Percentiles rank a stretch among this genome's conserved stretches.
Conservation (phyloP, 2,888 invertebrate genomes). For the Dynastes maya region DNA sequence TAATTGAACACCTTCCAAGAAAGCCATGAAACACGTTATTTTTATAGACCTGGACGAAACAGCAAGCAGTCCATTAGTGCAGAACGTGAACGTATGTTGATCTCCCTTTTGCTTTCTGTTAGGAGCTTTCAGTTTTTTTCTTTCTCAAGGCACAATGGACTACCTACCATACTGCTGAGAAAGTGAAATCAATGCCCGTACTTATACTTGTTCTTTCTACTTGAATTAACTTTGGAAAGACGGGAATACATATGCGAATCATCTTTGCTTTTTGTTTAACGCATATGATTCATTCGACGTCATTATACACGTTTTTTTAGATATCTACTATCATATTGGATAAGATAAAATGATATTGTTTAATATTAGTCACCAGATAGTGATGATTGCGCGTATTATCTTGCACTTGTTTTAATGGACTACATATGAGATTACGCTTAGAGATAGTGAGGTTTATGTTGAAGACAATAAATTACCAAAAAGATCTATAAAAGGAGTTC, state of each 20-base stretch:
- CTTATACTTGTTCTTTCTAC: background rate
- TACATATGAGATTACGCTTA: too few relatives aligned
- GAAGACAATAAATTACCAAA: too few relatives aligned
- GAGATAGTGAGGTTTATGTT: too few relatives aligned
- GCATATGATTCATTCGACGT: too few relatives aligned
- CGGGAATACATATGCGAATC: background rate
- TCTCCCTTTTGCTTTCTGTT: conserved; percentile 23
- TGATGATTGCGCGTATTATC: too few relatives aligned
- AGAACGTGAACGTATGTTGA: conserved; percentile 30
- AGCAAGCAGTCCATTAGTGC: conserved; percentile 22
- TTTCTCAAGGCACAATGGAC: background rate
- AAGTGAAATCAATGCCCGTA: background rate
- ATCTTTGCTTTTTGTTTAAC: too few relatives aligned
- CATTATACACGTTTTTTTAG: too few relatives aligned
- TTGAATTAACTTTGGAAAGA: background rate
- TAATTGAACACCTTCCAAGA: conserved; percentile 33
- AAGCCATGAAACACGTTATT: conserved; percentile 21
- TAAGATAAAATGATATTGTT: too few relatives aligned
- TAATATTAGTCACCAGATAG: too few relatives aligned
- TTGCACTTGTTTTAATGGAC: too few relatives aligned
- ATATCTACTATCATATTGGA: too few relatives aligned
- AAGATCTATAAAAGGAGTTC: too few relatives aligned
- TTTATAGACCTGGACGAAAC: conserved; percentile 35
- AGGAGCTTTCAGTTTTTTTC: background rate
- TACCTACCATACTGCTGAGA: conserved; percentile 6